Evolutionary conservation across 2,888 invertebrate species (phyloP).

Genomic region (Meiosimyza platycephala): DNA sequence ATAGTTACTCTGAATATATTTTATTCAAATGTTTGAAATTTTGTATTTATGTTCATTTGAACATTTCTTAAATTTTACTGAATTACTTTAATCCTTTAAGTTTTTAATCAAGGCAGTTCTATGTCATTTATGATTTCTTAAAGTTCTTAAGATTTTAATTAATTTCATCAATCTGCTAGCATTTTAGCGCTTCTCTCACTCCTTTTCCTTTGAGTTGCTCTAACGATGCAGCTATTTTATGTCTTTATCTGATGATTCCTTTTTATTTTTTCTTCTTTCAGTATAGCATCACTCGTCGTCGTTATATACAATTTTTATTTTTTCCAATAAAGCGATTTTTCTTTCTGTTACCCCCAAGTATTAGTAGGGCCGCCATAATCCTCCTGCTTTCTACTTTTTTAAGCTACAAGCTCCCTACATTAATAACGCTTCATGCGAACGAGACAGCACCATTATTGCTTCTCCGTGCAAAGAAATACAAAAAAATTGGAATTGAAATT

Average conservation of each 20-base stretch:
- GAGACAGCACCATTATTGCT: slow-evolving; percentile 34
- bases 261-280: background rate
- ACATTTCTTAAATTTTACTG: too few relatives aligned
- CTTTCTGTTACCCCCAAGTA: background rate
- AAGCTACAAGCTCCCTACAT: slow-evolving; percentile 22
- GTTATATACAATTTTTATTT: slow-evolving; percentile 16
- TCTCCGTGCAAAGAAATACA: background rate
- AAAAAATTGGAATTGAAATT: slow-evolving; percentile 12
- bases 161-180: slow-evolving; percentile 19
- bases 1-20: too few relatives aligned
- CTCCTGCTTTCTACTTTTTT: background rate
- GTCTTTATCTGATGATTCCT: slow-evolving; percentile 20
- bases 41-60: too few relatives aligned
- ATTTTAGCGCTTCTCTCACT: background rate
- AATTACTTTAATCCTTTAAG: too few relatives aligned
- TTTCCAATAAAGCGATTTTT: slow-evolving; percentile 34
- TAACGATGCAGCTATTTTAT: slow-evolving; percentile 21
- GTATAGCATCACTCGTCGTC: background rate
- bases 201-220: background rate
- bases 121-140: too few relatives aligned
- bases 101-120: too few relatives aligned
- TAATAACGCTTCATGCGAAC: slow-evolving; percentile 31
- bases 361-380: background rate
- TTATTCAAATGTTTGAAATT: too few relatives aligned
- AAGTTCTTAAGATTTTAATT: slow-evolving; percentile 18